Conservation (phyloP, 1,140 invertebrate genomes). For the Meloidogyne hapla region DNA sequence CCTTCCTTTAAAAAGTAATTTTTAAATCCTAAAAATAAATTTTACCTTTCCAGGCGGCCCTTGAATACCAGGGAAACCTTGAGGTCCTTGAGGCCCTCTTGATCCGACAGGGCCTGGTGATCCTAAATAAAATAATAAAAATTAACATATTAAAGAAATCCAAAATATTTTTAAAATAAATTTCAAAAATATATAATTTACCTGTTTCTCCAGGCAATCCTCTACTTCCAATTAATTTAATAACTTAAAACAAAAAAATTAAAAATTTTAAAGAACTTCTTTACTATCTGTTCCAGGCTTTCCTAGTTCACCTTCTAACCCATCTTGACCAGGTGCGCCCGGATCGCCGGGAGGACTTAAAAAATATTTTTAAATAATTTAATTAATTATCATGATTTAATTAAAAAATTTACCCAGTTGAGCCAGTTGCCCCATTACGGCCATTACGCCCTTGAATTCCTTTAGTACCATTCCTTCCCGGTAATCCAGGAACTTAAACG, state of each 20-base stretch:
- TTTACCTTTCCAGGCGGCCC: background rate
- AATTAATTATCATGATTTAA: background rate
- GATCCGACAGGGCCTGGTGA: background rate
- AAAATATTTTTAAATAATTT: background rate
- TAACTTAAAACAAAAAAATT: background rate
- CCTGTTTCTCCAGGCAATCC: constrained; percentile 7
- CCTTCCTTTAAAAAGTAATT: background rate
- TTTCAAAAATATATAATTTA: background rate
- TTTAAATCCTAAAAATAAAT: background rate
- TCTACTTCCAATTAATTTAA: background rate
- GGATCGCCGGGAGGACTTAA: constrained; percentile 8
- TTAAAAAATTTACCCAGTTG: background rate
- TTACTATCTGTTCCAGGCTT: background rate
- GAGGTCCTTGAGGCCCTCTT: background rate
- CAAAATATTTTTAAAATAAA: too few species aligned
- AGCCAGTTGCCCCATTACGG: background rate
- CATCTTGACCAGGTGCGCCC: background rate
- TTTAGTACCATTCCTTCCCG: background rate
- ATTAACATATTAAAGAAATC: background rate
- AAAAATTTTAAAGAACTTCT: background rate
- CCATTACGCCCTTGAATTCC: background rate
- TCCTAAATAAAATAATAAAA: too few species aligned
- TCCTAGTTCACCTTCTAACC: constrained; percentile 1
- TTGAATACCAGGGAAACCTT: background rate
- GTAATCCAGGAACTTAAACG: background rate